Evolutionary conservation across 2,888 invertebrate species (phyloP).

Genomic region (Athalia rosae): DNA sequence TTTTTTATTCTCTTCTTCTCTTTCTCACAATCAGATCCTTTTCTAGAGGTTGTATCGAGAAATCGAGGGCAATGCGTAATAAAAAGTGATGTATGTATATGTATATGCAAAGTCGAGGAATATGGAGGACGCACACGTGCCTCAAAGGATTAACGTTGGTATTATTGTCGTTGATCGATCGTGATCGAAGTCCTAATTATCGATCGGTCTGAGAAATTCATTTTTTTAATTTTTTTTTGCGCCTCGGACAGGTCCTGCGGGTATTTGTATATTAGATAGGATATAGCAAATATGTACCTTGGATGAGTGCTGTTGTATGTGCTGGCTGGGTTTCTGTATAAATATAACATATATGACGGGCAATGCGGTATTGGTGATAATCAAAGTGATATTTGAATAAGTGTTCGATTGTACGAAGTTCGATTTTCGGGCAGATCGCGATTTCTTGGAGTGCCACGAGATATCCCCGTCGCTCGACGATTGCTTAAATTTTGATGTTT

Average conservation of each 20-base stretch:
- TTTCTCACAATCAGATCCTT: slow-evolving; percentile 13
- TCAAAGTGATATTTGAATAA: slow-evolving; percentile 32
- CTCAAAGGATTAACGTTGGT: neutral
- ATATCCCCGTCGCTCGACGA: neutral
- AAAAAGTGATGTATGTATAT: neutral
- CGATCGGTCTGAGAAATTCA: neutral
- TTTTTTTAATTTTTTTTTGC: too few relatives aligned
- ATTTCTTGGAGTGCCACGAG: slow-evolving; percentile 39
- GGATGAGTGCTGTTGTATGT: slow-evolving; percentile 73
- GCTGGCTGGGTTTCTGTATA: slow-evolving; percentile 72
- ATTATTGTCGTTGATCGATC: too few relatives aligned
- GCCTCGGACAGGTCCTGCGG: neutral
- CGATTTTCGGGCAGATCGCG: slow-evolving; percentile 9
- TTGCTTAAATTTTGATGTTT: slow-evolving; percentile 11
- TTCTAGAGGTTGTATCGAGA: slow-evolving; percentile 1
- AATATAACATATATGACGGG: slow-evolving; percentile 40
- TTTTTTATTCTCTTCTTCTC: neutral
- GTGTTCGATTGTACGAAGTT: neutral
- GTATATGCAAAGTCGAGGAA: neutral
- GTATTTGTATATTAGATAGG: neutral
- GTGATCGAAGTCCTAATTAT: too few relatives aligned
- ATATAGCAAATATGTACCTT: slow-evolving; percentile 68
- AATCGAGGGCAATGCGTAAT: slow-evolving; percentile 17
- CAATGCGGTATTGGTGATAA: slow-evolving; percentile 31
- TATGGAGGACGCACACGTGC: too few relatives aligned